Evolutionary conservation across 2,888 invertebrate genomes (phyloP).

Genomic region (Entomobrya multifasciata): DNA sequence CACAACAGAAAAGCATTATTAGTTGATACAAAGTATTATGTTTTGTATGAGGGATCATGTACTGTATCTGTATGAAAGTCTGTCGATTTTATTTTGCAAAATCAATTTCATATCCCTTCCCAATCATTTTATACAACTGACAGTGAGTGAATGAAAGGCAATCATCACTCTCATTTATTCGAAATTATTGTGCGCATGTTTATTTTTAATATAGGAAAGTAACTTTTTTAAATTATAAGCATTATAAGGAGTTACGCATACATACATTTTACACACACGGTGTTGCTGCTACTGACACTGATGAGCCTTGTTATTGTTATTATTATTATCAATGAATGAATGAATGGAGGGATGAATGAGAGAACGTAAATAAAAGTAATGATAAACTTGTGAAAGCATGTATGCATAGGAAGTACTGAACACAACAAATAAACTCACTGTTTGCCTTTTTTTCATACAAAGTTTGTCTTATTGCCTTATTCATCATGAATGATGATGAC

Average conservation of each 20-base stretch:
- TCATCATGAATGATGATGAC: background rate
- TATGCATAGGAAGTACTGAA: no score
- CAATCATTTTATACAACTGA: background rate
- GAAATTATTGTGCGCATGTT: background rate
- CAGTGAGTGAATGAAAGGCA: background rate
- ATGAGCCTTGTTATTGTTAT: no score
- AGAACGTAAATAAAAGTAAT: conserved; percentile 38
- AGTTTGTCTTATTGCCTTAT: background rate
- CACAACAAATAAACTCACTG: background rate
- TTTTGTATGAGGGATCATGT: no score
- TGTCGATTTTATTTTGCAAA: conserved; percentile 23
- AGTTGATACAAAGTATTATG: no score
- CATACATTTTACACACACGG: background rate
- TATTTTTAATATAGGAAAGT: no score
- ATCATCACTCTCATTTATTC: background rate
- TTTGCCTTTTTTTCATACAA: background rate
- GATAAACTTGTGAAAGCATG: no score
- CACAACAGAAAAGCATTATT: no score
- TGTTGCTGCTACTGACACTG: no score
- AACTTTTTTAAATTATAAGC: background rate
- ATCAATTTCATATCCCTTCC: background rate
- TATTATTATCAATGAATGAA: background rate
- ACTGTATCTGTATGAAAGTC: no score
- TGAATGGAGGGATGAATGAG: conserved; percentile 40
- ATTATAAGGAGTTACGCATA: background rate